Conservation (phyloP, 2,888 invertebrate species). For the Epsilonema sp. region DNA sequence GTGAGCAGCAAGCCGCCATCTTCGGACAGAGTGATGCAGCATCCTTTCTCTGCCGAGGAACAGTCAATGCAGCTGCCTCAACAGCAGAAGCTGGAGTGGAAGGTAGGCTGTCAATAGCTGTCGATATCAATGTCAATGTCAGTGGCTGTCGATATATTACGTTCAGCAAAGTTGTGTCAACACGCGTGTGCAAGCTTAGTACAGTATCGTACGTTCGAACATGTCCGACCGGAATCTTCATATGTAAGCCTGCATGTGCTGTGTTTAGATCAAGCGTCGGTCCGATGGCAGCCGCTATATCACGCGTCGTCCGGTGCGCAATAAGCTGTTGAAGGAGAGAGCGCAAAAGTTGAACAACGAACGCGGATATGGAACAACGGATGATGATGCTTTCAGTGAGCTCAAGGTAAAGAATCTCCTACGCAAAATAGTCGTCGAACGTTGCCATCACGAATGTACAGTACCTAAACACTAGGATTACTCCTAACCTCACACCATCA, state of each 20-base stretch:
- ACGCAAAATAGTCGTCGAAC: neutral
- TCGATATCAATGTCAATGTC: too few species aligned
- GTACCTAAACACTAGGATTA: too few species aligned
- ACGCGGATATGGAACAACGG: constrained; percentile 47
- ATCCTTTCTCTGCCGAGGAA: too few species aligned
- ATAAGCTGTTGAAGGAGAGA: constrained; percentile 45
- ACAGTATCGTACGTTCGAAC: too few species aligned
- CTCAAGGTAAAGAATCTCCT: constrained; percentile 36
- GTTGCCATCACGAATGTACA: neutral
- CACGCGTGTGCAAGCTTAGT: too few species aligned
- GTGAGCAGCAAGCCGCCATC: neutral
- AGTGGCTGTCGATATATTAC: too few species aligned
- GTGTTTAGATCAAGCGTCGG: constrained; percentile 39
- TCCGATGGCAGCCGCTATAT: constrained; percentile 57
- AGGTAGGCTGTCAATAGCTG: constrained; percentile 40
- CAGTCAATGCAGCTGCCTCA: too few species aligned
- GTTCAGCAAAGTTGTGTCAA: too few species aligned
- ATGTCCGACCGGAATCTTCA: too few species aligned
- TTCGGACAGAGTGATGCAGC: neutral
- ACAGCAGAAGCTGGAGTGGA: constrained; percentile 40
- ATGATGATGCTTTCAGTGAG: constrained; percentile 56
- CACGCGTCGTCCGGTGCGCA: constrained; percentile 48
- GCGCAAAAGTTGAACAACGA: constrained; percentile 47
- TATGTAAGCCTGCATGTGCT: too few species aligned
- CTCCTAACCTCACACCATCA: too few species aligned